Base-by-base conservation (phyloP, 2,797 vertebrate genomes). In the Pseudochaenichthys georgianus region DNA sequence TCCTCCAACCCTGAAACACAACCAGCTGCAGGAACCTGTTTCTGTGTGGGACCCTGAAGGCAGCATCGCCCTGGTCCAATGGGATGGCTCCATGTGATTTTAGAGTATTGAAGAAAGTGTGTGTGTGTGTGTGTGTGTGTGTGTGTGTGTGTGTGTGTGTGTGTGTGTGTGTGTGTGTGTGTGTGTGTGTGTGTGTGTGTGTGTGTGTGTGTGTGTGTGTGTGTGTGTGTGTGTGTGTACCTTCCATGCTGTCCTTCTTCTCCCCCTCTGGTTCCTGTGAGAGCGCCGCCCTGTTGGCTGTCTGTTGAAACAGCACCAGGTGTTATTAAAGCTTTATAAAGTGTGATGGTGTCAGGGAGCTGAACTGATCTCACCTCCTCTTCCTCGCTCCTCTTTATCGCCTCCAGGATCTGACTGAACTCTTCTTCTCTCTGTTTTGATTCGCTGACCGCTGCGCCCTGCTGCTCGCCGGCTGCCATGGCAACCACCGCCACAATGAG, bases 401-500 rank as follows among this genome's bases (percentile, higher is more conserved):
- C 95, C 53, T 96, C 95, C 70, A 97, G 17, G 84, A 99, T 95
- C 68, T 85, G 88, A 74, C 91, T 92, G 64, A 96, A 99, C 69
- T 97, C 96, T 43, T 95, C 94, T 73, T 97, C 96, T 63, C 94
- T 96, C 83, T 94, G 93, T 81, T 94, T 92, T 10, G 95, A 95
- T 78, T 98, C 95, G 0, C 93, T 84, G 31, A 92, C 65, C 0
- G 83, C 94, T 58, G 94, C 95, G 0, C 96, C 91, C 0, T 97
- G 97, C 89, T 95, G 96, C 41, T 98, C 96, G 0, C 94, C 93
- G 0, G 95, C 95, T 0, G 94, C 96, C 96, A 96, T 96, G 54
- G 96, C 97, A 57, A 98, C 95, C 70, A 95, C 95, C 0, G 95
- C 97, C 43, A 99, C 83, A 75, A 97, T 95, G 66, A 98, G 94